Percentiles rank a stretch among this genome's conserved stretches.
Conservation (phyloP, 2,797 vertebrate species). For the Anguilla obscura region DNA sequence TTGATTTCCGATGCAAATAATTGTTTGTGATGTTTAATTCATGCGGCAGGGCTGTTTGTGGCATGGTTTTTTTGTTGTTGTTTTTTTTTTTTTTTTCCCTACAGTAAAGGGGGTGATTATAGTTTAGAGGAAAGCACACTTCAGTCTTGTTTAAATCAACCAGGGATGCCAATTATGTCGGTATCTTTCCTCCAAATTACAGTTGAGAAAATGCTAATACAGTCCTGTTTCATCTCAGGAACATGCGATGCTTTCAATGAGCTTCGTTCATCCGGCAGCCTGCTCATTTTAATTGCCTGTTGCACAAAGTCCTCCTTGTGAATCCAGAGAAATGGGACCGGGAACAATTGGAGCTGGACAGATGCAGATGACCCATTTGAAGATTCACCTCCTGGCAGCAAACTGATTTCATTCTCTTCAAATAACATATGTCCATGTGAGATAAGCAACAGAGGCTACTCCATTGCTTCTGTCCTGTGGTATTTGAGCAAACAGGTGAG, state of each 20-base stretch:
- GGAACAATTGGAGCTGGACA: neutral
- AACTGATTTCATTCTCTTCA: neutral
- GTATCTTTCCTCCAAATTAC: slow-evolving; percentile 34
- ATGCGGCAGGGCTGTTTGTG: slow-evolving; percentile 38
- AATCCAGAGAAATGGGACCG: slow-evolving; percentile 15
- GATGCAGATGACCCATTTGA: neutral
- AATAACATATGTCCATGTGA: neutral
- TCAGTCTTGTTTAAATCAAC: slow-evolving; percentile 32
- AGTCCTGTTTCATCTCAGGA: slow-evolving; percentile 34
- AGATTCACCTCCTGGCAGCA: neutral
- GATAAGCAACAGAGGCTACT: neutral
- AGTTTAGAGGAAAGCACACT: slow-evolving; percentile 29
- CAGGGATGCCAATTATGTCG: slow-evolving; percentile 30
- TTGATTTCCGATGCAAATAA: slow-evolving; percentile 63
- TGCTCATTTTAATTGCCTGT: slow-evolving; percentile 59
- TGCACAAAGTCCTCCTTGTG: slow-evolving; percentile 45
- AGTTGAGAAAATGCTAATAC: slow-evolving; percentile 32
- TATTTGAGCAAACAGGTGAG: neutral
- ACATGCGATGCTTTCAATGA: slow-evolving; percentile 57
- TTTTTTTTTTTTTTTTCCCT: neutral
- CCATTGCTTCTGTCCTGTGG: neutral
- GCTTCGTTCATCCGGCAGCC: slow-evolving; percentile 19
- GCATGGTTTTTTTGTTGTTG: neutral
- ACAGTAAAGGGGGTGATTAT: slow-evolving; percentile 30
- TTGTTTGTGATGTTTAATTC: slow-evolving; percentile 67